Conservation (phyloP, 2,113 vertebrate species). For the Coptodon rendalli region DNA sequence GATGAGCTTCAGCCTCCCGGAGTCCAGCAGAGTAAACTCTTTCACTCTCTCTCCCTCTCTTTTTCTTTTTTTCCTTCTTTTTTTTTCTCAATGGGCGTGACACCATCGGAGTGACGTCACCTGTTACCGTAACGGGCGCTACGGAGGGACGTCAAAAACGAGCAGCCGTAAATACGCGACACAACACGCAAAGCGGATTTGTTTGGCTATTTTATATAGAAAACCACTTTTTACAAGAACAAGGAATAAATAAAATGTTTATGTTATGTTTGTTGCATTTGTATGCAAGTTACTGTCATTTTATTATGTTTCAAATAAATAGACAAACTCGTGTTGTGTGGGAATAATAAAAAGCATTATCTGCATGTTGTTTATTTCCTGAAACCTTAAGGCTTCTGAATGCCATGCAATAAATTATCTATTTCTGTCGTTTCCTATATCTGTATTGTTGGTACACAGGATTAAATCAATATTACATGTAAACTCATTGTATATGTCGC, state of each 20-base stretch:
- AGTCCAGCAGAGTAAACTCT: background rate
- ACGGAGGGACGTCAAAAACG: background rate
- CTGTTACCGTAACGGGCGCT: constrained; percentile 17
- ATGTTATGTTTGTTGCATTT: background rate
- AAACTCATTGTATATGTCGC: background rate
- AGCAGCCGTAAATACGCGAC: background rate
- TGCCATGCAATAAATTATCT: background rate
- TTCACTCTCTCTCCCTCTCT: background rate
- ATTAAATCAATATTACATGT: background rate
- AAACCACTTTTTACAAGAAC: background rate
- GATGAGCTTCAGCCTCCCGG: background rate
- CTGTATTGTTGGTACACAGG: background rate
- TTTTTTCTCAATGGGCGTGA: constrained; percentile 17
- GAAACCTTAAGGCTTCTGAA: fast-evolving
- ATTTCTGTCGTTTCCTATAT: background rate
- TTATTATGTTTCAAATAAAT: background rate
- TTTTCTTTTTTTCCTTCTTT: background rate
- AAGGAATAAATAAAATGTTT: background rate
- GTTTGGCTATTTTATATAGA: background rate
- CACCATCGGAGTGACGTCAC: background rate
- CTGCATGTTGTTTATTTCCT: background rate
- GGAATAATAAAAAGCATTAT: background rate
- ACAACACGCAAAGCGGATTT: background rate
- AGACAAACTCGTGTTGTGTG: background rate
- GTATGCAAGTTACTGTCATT: background rate